Base-by-base conservation (phyloP, 2,888 invertebrate genomes). In the Xylota segnis region DNA sequence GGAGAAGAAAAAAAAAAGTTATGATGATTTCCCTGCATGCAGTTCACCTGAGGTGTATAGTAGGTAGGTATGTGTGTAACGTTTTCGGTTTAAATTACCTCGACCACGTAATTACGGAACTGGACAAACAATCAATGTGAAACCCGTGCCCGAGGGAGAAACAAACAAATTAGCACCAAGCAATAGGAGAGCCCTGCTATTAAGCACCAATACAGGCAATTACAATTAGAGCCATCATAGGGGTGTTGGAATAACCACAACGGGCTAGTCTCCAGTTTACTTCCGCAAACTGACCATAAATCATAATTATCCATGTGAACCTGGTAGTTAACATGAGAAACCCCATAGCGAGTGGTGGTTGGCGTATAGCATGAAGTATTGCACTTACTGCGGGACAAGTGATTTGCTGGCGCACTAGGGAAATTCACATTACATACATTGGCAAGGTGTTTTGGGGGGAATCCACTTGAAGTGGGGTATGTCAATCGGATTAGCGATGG, bases 251-350 rank as follows among this genome's bases (percentile, higher is more conserved):
- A 81, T 54, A 66, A 71, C 75, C 81, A 47, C 84, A 70, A 23
- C 29, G 37, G 32, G 47, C 45, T 43, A 23, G 84, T 54, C 43
- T 45, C 66, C 76, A 66, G 71, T 71, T 76, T 66, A 68, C 71
- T 71, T 86, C 71, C 82, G 66, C 82, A 86, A 86, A 72, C 71
- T 81, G 66, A 86, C 84, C 84, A 81, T 82, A 75, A 86, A 81
- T 86, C 76, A 86, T 86, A 86, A 81, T 81, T 82, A 72, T 76
- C 54, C 71, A 66, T 82, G 84, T 58, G 61, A 82, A 76, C 65
- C 66, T 81, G 70, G 63, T 37, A 10, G 65, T 56, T 66, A 68
- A 63, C 34, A 16, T 63, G 45, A 27, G 7, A 65, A 70, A 18
- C 18, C 56, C 47, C 29, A 29, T 5, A 56, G 56, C 59, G 40